Evolutionary conservation across 2,888 invertebrate species (phyloP).

Genomic region (Cephus spinipes): DNA sequence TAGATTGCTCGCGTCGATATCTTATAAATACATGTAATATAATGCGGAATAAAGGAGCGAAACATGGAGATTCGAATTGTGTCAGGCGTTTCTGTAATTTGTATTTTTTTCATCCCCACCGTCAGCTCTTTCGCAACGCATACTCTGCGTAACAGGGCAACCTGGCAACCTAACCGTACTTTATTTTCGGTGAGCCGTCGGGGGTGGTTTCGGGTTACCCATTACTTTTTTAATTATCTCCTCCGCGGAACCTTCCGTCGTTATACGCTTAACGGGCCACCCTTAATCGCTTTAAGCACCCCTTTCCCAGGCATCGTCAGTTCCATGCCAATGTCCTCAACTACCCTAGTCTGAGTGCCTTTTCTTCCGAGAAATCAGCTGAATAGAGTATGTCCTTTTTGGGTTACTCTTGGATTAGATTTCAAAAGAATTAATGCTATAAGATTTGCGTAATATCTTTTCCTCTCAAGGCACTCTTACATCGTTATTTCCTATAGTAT

Average conservation of each 20-base stretch:
- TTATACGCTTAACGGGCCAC: conserved; percentile 48
- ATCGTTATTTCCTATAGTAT: not conserved
- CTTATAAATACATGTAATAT: not conserved
- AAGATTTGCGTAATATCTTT: not conserved
- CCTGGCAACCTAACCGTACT: not conserved
- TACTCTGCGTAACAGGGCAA: not conserved
- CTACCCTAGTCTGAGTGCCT: not conserved
- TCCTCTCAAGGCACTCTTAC: not conserved
- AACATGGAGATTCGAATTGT: conserved; percentile 9
- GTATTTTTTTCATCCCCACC: not conserved
- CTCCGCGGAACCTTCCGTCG: conserved; percentile 37
- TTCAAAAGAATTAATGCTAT: not conserved
- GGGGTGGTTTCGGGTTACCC: conserved; percentile 31
- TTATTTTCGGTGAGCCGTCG: not conserved
- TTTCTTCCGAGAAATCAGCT: not conserved
- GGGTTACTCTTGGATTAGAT: not conserved
- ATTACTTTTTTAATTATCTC: conserved; percentile 58
- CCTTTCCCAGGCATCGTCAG: conserved; percentile 15
- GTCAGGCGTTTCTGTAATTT: conserved; percentile 1
- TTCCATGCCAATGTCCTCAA: not conserved
- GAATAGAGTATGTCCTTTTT: not conserved
- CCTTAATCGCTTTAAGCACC: conserved; percentile 53
- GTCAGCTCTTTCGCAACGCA: not conserved
- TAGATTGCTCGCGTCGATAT: not conserved
- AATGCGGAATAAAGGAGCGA: conserved; percentile 20